phyloP scores from a whole-genome alignment of 2,797 vertebrate genomes.

The Oryzias sinensis region DNA sequence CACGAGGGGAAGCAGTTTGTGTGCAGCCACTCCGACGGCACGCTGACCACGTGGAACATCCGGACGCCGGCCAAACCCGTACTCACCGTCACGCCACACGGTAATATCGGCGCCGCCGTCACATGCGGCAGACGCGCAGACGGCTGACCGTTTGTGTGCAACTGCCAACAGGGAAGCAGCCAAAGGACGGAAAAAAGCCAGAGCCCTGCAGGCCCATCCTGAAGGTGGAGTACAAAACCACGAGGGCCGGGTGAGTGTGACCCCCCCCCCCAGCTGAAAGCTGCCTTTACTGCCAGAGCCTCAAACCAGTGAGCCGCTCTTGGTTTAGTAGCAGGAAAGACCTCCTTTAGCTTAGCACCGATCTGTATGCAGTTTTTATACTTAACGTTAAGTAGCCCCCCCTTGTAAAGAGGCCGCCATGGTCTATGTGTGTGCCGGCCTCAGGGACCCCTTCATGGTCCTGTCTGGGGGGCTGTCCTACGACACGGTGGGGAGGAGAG shows the following conservation, averaged over 20 bases:
- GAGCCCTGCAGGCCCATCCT: conserved; percentile 98
- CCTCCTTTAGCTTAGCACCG: too few relatives aligned
- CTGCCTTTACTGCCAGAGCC: too few relatives aligned
- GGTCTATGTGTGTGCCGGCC: conserved; percentile 28
- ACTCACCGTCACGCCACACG: conserved; percentile 96
- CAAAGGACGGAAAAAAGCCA: conserved; percentile 98
- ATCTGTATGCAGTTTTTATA: background rate
- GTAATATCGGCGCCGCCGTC: conserved; percentile 72
- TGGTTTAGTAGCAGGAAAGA: too few relatives aligned
- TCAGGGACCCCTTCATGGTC: conserved; percentile 95
- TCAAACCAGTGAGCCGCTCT: too few relatives aligned
- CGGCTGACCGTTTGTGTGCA: background rate
- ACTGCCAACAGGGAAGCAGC: conserved; percentile 88
- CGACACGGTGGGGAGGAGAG: conserved; percentile 93
- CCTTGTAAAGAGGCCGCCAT: too few relatives aligned
- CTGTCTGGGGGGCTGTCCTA: conserved; percentile 96
- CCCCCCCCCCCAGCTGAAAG: conserved; percentile 52
- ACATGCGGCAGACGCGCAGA: conserved; percentile 6
- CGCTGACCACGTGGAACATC: conserved; percentile 96
- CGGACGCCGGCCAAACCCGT: conserved; percentile 86
- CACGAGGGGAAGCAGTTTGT: conserved; percentile 98
- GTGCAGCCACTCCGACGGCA: conserved; percentile 98
- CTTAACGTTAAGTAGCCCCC: conserved; percentile 6
- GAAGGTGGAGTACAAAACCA: conserved; percentile 98
- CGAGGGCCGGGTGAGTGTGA: conserved; percentile 88